phyloP scores from a whole-genome alignment of 2,797 vertebrate genomes.

The Enteromius mattozi region DNA sequence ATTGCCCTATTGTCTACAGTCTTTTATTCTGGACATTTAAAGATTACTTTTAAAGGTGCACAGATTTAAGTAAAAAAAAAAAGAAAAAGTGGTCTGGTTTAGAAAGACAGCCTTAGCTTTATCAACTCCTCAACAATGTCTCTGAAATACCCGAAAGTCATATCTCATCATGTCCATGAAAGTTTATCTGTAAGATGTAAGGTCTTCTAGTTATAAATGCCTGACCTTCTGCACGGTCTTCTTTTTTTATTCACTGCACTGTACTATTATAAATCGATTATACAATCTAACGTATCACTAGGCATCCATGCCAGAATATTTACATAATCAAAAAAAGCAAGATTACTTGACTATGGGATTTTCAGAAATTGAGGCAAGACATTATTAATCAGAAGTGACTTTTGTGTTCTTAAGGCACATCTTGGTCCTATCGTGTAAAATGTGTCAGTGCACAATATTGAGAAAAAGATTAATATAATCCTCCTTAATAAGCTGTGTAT shows the following conservation, averaged over 20 bases:
- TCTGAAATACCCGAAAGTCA: not conserved
- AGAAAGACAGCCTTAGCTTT: not conserved
- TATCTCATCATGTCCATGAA: not conserved
- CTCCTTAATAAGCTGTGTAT: not conserved
- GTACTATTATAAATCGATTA: not conserved
- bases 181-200: constrained; percentile 23
- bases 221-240: not conserved
- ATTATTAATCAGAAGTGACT: not conserved
- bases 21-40: not conserved
- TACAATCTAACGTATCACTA: not conserved
- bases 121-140: not conserved
- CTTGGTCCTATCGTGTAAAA: not conserved
- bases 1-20: not conserved
- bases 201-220: constrained; percentile 13
- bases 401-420: not conserved
- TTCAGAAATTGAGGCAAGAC: not conserved
- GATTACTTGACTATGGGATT: not conserved
- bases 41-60: not conserved
- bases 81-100: not conserved
- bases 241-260: not conserved
- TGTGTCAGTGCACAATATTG: not conserved
- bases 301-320: not conserved
- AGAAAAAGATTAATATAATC: not conserved
- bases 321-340: constrained; percentile 10
- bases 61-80: not conserved